Conservation (phyloP, 2,113 vertebrate genomes). For the Chloropsis cyanopogon region DNA sequence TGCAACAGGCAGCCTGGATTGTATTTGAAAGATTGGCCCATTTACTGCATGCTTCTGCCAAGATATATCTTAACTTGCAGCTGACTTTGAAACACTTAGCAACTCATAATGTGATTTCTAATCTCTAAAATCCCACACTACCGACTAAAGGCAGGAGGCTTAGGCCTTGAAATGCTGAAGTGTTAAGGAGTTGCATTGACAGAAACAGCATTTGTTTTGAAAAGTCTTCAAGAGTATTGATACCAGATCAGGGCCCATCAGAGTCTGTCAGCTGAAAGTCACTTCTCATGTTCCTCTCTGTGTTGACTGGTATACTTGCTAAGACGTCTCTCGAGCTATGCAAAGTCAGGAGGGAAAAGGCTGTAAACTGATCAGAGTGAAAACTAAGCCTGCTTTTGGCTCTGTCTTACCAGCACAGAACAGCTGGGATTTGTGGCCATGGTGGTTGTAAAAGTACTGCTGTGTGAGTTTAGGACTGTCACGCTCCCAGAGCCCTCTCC, state of each 20-base stretch:
- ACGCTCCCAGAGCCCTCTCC: neutral
- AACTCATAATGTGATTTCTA: neutral
- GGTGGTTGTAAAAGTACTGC: neutral
- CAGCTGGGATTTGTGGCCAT: neutral
- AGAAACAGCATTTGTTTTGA: slow-evolving; percentile 10
- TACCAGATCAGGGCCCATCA: neutral
- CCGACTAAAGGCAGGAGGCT: neutral
- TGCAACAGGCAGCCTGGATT: neutral
- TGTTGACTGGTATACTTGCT: neutral
- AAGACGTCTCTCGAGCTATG: neutral
- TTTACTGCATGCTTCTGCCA: neutral
- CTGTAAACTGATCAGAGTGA: neutral
- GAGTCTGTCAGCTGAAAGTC: neutral
- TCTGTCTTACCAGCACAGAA: neutral
- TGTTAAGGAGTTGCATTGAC: neutral
- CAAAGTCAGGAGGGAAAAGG: neutral
- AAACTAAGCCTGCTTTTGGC: neutral
- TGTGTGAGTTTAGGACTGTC: neutral
- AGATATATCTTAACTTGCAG: neutral
- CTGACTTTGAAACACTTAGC: neutral
- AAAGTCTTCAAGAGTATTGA: neutral
- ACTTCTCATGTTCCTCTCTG: neutral
- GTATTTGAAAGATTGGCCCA: neutral
- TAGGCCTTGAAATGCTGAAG: neutral
- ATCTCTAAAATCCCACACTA: slow-evolving; percentile 4